These are phyloP conservation scores for Liodrosophila aerea DNA, from an alignment of 2,888 invertebrate genomes.

Conservation along the genomic window DNA sequence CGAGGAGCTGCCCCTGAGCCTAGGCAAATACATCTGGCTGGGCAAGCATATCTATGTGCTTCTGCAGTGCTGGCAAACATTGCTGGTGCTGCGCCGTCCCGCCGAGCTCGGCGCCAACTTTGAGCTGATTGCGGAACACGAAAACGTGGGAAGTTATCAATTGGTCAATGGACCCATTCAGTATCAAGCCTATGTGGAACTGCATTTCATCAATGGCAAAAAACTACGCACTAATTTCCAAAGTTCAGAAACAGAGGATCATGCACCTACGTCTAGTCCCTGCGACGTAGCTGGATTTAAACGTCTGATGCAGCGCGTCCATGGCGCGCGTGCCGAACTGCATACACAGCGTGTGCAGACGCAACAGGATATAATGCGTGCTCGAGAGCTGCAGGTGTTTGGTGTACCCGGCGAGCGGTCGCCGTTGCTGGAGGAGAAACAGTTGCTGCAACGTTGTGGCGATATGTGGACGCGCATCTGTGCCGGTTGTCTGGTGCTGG, in stretches of 20 bases:
- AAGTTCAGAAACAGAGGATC: not conserved
- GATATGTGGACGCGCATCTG: slow-evolving; percentile 77
- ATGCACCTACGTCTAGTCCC: not conserved
- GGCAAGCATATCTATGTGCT: slow-evolving; percentile 67
- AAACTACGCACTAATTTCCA: slow-evolving; percentile 70
- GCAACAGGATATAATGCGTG: slow-evolving; percentile 58
- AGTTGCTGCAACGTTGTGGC: slow-evolving; percentile 73
- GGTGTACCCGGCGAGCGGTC: slow-evolving; percentile 69
- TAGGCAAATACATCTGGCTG: slow-evolving; percentile 78
- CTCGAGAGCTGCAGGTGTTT: slow-evolving; percentile 56
- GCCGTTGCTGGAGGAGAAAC: slow-evolving; percentile 75
- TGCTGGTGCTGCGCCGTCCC: slow-evolving; percentile 64
- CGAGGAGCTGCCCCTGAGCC: slow-evolving; percentile 50
- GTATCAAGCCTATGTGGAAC: slow-evolving; percentile 65
- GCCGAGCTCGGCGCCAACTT: slow-evolving; percentile 38
- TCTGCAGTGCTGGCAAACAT: slow-evolving; percentile 74
- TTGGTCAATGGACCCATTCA: slow-evolving; percentile 55
- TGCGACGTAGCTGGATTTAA: slow-evolving; percentile 40
- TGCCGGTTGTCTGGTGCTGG: slow-evolving; percentile 64
- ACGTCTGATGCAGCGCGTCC: slow-evolving; percentile 60
- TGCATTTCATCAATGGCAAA: slow-evolving; percentile 53
- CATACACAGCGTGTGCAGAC: slow-evolving; percentile 68
- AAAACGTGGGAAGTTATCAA: slow-evolving; percentile 55
- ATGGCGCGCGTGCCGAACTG: slow-evolving; percentile 70
- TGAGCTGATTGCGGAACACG: slow-evolving; percentile 56